A percentile compares a stretch with the other conserved stretches of the same genome.
Evolutionary conservation across 2,888 invertebrate species (phyloP).

Genomic region (Exephanes ischioxanthus): DNA sequence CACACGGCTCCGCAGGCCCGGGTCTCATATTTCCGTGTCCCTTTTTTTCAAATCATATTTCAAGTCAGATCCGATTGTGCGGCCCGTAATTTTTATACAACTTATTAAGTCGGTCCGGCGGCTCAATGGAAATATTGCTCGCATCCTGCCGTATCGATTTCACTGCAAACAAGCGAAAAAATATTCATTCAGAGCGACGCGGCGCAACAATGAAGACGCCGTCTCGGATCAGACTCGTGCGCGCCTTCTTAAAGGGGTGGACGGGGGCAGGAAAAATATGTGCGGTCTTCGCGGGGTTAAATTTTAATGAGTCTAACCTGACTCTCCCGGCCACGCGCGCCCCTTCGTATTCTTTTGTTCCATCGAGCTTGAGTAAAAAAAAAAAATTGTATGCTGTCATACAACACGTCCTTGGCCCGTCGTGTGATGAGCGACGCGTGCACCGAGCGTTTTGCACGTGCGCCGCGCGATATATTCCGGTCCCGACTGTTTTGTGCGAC

Average conservation of each 20-base stretch:
- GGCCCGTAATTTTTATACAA: neutral
- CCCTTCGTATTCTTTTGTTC: constrained; percentile 22
- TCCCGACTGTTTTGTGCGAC: constrained; percentile 63
- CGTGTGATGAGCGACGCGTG: constrained; percentile 51
- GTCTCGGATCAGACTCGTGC: neutral
- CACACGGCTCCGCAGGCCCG: neutral
- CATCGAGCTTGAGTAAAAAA: constrained; percentile 19
- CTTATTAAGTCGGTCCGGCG: neutral
- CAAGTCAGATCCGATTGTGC: neutral
- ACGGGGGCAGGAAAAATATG: neutral
- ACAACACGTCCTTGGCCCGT: constrained; percentile 54
- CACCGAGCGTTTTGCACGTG: constrained; percentile 48
- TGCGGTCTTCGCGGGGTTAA: constrained; percentile 1
- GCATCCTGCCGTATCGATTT: constrained; percentile 13
- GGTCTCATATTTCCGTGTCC: too few species aligned
- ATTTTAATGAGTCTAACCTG: constrained; percentile 25
- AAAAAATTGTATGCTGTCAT: constrained; percentile 48
- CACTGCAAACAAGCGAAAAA: neutral
- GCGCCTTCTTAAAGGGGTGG: neutral
- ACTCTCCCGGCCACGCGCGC: neutral
- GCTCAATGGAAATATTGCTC: constrained; percentile 1
- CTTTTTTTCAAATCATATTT: constrained; percentile 1
- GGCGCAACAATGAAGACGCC: constrained; percentile 5
- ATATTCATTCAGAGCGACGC: constrained; percentile 1
- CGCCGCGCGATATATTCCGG: constrained; percentile 45